Percentiles rank a stretch among this genome's conserved stretches.
These are phyloP conservation scores for Cheilosia grossa DNA, from an alignment of 2,888 invertebrate genomes.

Conservation along the genomic window DNA sequence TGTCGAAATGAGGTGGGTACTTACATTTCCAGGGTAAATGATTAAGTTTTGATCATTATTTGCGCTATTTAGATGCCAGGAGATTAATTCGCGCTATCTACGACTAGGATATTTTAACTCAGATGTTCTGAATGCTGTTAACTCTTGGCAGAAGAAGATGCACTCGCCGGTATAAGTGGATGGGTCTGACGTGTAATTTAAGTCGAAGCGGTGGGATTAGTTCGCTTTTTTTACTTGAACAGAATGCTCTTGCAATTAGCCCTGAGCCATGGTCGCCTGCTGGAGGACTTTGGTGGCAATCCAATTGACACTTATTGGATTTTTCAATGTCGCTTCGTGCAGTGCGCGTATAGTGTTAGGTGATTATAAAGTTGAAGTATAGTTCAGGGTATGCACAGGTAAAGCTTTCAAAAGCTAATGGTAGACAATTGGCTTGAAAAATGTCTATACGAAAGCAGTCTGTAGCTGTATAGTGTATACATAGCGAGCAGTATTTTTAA, in stretches of 20 bases:
- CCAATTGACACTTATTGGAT: constrained; percentile 35
- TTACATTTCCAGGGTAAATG: constrained; percentile 44
- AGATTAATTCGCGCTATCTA: constrained; percentile 35
- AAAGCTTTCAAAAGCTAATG: too few relatives aligned
- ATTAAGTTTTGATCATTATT: constrained; percentile 61
- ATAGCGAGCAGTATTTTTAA: too few relatives aligned
- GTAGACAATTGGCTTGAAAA: too few relatives aligned
- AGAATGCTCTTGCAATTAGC: constrained; percentile 53
- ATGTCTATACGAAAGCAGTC: too few relatives aligned
- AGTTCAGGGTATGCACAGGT: too few relatives aligned
- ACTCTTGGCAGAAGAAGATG: background rate
- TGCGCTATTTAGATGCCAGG: constrained; percentile 54
- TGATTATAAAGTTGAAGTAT: too few relatives aligned
- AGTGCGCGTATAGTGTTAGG: background rate
- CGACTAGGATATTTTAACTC: background rate
- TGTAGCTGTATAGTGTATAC: too few relatives aligned
- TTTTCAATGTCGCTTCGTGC: constrained; percentile 13
- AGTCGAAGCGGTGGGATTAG: constrained; percentile 55
- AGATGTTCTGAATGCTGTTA: constrained; percentile 24
- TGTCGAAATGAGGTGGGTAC: constrained; percentile 56
- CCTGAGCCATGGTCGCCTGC: constrained; percentile 5
- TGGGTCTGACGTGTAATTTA: constrained; percentile 48
- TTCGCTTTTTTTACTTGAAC: constrained; percentile 24
- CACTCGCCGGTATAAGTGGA: constrained; percentile 7
- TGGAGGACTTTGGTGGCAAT: constrained; percentile 8